Evolutionary conservation across 2,797 vertebrate species (phyloP).

Genomic region (Erithacus rubecula): DNA sequence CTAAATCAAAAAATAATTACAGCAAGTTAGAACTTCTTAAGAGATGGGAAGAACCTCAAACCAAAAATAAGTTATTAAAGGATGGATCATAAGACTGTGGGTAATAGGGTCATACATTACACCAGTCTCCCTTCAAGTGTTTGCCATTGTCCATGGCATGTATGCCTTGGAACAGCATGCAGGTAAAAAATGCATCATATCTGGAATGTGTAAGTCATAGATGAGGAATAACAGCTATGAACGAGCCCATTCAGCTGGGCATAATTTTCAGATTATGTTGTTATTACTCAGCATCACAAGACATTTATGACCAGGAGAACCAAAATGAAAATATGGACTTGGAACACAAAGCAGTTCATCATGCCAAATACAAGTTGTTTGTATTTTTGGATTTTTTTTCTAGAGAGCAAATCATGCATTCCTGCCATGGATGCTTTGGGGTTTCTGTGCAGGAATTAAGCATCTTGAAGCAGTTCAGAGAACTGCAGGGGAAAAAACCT

Average conservation of each 20-base stretch:
- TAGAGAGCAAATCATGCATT: background rate
- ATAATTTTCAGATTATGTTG: constrained; percentile 51
- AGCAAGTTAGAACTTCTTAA: background rate
- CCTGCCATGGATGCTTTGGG: background rate
- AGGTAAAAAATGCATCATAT: constrained; percentile 32
- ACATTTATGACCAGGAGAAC: constrained; percentile 26
- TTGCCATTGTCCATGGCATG: background rate
- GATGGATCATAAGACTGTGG: background rate
- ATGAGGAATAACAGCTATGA: constrained; percentile 22
- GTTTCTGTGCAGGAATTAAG: background rate
- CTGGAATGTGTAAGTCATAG: constrained; percentile 31
- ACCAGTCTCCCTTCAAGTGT: background rate
- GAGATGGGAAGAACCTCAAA: background rate
- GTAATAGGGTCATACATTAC: background rate
- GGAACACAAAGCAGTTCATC: background rate
- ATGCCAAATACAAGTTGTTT: background rate
- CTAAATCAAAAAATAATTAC: background rate
- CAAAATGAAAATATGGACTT: constrained; percentile 23
- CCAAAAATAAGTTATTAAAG: background rate
- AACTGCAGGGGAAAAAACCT: background rate
- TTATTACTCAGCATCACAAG: constrained; percentile 65
- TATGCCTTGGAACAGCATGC: background rate
- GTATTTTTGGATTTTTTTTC: background rate
- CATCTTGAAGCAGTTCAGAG: background rate
- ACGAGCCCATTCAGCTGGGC: constrained; percentile 3